A percentile compares a stretch with the other conserved stretches of the same genome.
Evolutionary conservation across 2,888 invertebrate genomes (phyloP).

Genomic region (Heliconius erato): DNA sequence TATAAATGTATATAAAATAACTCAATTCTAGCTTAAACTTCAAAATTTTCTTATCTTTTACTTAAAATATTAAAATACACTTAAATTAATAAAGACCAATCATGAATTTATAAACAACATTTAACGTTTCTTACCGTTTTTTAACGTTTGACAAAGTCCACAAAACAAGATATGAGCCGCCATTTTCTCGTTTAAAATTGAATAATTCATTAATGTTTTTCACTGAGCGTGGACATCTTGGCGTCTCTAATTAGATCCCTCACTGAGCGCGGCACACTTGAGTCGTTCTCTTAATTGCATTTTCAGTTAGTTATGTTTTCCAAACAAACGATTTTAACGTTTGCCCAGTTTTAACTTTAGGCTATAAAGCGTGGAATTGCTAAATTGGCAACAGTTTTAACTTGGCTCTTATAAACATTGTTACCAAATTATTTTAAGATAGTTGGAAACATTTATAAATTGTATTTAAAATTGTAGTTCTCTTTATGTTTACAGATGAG

Average conservation of each 20-base stretch:
- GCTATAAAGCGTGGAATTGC: conserved; percentile 11
- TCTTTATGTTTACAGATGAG: neutral
- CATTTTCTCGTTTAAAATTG: conserved; percentile 71
- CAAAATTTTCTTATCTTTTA: neutral
- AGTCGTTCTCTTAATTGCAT: conserved; percentile 70
- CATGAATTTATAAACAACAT: neutral
- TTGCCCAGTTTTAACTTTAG: conserved; percentile 30
- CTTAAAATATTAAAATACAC: neutral
- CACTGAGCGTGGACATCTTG: conserved; percentile 70
- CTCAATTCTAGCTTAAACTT: neutral
- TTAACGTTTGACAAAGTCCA: neutral
- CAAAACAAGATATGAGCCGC: conserved; percentile 48
- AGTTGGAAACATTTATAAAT: neutral
- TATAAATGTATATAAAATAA: neutral
- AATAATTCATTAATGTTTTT: conserved; percentile 82
- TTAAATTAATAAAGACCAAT: neutral
- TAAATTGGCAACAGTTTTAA: conserved; percentile 25
- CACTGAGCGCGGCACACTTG: conserved; percentile 65
- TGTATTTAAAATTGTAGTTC: neutral
- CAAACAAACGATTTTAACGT: conserved; percentile 34
- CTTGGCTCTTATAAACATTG: conserved; percentile 24
- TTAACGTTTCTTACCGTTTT: conserved; percentile 19
- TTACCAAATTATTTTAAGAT: conserved; percentile 15
- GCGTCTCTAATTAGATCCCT: conserved; percentile 74
- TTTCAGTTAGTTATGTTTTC: conserved; percentile 66